Base-by-base conservation (phyloP, 2,888 invertebrate genomes). In the Melolontha melolontha region DNA sequence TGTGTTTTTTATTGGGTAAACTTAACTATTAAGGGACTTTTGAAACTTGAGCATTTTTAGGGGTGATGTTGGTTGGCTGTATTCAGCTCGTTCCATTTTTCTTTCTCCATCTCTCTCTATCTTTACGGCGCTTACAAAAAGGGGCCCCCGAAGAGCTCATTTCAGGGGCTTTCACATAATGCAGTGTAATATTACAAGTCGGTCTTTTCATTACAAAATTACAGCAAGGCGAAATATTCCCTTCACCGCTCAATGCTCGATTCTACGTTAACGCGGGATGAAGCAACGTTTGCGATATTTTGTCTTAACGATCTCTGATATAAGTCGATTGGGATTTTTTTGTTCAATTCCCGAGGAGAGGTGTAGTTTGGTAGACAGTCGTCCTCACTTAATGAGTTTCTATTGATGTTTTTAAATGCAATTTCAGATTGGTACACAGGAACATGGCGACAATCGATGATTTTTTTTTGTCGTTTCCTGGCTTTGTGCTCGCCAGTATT, bases 151-250 rank as follows among this genome's bases (percentile, higher is more conserved):
- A 49, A 75, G 73, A 76, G 78, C 79, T 81, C 81, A 79, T 81
- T 82, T 81, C 81, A 81, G 81, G 80, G 81, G 81, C 81, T 80
- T 76, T 77, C 78, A 74, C 77, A 76, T 76, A 78, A 78, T 75
- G 73, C 73, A 76, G 80, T 79, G 79, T 80, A 79, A 76, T 76
- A 76, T 81, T 80, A 80, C 81, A 75, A 74, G 74, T 75, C 74
- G 72, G 73, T 72, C 72, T 79, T 66, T 75, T 78, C 78, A 78
- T 80, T 79, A 79, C 78, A 75, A 76, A 77, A 78, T 79, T 78
- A 76, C 78, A 76, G 71, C 64, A 52, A 59, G 52, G 50, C 59
- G 59, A 62, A 62, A 10, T 34, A 34, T 62, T 62, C 47, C 34
- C 47, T 39, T 34, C 34, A 16, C 39, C 14, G 16, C 27, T 27